phyloP scores from a whole-genome alignment of 2,888 invertebrate genomes.

The Cecidostiba fungosa region DNA sequence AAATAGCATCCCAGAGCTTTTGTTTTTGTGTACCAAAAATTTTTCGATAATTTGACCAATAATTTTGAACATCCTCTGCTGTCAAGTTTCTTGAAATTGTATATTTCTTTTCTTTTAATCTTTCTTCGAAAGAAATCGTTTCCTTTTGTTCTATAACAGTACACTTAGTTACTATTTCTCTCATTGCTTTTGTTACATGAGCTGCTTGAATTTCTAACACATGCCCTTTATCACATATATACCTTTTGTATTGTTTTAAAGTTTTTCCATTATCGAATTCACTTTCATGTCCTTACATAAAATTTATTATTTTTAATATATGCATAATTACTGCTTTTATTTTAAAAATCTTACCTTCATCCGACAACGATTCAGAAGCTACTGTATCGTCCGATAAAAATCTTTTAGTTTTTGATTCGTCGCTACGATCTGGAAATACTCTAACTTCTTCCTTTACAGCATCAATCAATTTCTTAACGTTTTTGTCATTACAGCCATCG shows the following conservation, averaged over 20 bases:
- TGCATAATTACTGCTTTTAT: background rate
- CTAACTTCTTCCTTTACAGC: slow-evolving; percentile 62
- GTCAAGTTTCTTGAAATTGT: slow-evolving; percentile 83
- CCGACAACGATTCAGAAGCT: background rate
- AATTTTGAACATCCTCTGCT: slow-evolving; percentile 83
- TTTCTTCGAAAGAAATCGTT: slow-evolving; percentile 75
- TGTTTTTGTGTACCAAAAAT: slow-evolving; percentile 84
- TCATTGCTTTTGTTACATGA: slow-evolving; percentile 85
- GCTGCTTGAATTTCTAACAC: slow-evolving; percentile 85
- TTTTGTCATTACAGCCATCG: slow-evolving; percentile 48
- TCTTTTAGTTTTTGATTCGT: background rate
- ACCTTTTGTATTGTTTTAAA: slow-evolving; percentile 37
- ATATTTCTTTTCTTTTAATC: slow-evolving; percentile 72
- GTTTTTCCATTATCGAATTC: background rate
- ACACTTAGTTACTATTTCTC: slow-evolving; percentile 83
- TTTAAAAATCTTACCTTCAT: slow-evolving; percentile 42
- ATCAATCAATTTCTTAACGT: slow-evolving; percentile 62
- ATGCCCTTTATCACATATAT: slow-evolving; percentile 81
- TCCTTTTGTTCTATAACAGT: slow-evolving; percentile 73
- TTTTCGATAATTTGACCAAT: slow-evolving; percentile 86
- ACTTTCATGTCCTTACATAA: slow-evolving; percentile 36
- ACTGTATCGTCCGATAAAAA: background rate
- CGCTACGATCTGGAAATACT: background rate
- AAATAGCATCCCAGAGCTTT: slow-evolving; percentile 87
- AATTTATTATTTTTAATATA: background rate